Evolutionary conservation across 2,113 vertebrate species (phyloP).

Genomic region (Anolis carolinensis): DNA sequence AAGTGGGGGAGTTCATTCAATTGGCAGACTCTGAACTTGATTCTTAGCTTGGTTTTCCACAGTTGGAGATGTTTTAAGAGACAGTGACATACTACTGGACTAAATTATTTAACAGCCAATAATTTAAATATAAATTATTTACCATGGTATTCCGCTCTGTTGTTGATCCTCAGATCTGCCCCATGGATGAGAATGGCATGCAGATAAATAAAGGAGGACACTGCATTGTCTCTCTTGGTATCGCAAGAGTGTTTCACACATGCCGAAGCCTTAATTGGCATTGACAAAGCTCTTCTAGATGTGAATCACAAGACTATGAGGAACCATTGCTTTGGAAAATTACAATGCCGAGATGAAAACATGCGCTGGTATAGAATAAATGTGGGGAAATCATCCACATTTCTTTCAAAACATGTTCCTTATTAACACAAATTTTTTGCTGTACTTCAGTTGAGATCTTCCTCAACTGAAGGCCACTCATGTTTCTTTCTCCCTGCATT

Average conservation of each 20-base stretch:
- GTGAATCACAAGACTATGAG: background rate
- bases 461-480: background rate
- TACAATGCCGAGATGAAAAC: background rate
- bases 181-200: background rate
- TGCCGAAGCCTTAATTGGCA: conserved; percentile 6
- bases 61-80: background rate
- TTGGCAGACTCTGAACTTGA: no score
- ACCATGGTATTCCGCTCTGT: background rate
- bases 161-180: background rate
- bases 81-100: background rate
- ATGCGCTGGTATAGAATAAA: background rate
- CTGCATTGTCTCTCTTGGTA: conserved; percentile 5
- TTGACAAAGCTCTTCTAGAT: background rate
- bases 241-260: background rate
- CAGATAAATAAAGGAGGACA: background rate
- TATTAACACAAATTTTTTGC: background rate
- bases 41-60: background rate
- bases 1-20: background rate
- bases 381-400: background rate
- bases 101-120: conserved; percentile 1
- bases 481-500: no score
- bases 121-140: conserved; percentile 18
- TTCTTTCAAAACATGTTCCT: background rate
- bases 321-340: background rate
- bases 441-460: background rate